Evolutionary conservation across 2,888 invertebrate genomes (phyloP).

Genomic region (Rhyacophila evoluta): DNA sequence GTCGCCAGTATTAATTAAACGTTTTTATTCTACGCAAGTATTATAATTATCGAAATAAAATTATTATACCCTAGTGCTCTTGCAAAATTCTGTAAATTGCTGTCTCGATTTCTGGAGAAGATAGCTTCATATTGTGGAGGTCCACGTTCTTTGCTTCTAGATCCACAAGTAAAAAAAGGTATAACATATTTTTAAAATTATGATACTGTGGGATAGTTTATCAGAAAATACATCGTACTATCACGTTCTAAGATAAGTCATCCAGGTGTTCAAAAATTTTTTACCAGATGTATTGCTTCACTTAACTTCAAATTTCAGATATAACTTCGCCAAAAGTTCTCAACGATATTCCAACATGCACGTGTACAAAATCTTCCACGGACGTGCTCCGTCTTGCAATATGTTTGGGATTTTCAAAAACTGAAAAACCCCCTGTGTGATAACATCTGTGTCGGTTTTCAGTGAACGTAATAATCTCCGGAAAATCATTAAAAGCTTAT

Average conservation of each 20-base stretch:
- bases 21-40: no score
- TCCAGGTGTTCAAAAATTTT: not conserved
- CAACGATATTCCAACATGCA: not conserved
- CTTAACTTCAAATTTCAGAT: not conserved
- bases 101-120: no score
- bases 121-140: no score
- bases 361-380: not conserved
- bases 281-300: not conserved
- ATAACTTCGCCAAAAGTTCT: not conserved
- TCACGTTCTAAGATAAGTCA: not conserved
- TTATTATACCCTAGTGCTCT: no score
- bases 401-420: not conserved
- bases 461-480: not conserved
- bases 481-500: conserved; percentile 11
- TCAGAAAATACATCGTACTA: not conserved
- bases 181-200: no score
- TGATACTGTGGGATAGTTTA: no score
- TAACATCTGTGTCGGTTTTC: not conserved
- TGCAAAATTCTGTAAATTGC: no score
- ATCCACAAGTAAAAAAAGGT: no score
- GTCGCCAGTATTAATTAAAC: no score
- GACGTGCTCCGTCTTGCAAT: not conserved
- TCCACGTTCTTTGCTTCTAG: no score
- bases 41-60: no score
- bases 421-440: not conserved